Conservation (phyloP, 2,888 invertebrate genomes). For the Horisme vitalbata region DNA sequence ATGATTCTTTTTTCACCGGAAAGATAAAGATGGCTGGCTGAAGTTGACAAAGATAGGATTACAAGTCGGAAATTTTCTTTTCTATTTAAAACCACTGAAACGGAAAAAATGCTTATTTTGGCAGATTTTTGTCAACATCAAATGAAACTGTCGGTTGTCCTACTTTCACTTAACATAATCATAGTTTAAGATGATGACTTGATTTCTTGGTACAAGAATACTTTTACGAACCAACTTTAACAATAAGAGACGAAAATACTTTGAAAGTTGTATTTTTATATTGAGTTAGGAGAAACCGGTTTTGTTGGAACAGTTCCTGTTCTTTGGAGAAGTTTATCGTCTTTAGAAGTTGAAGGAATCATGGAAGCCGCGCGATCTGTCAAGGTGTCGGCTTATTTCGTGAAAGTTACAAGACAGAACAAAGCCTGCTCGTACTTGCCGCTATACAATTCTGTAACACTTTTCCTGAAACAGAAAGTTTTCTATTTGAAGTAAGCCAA, state of each 20-base stretch:
- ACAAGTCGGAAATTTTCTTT: too few species aligned
- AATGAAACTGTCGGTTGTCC: background rate
- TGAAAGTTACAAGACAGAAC: background rate
- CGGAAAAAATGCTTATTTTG: too few species aligned
- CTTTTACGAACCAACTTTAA: background rate
- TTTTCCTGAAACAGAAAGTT: too few species aligned
- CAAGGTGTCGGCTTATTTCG: slow-evolving; percentile 10
- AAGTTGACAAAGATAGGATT: too few species aligned
- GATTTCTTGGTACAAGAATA: slow-evolving; percentile 1
- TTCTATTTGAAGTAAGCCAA: too few species aligned
- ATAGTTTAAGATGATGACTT: slow-evolving; percentile 1
- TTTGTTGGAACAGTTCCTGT: slow-evolving; percentile 1
- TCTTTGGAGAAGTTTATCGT: background rate
- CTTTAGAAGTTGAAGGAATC: slow-evolving; percentile 4
- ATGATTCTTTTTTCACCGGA: too few species aligned
- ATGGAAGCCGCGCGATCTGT: slow-evolving; percentile 7
- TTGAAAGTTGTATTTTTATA: background rate
- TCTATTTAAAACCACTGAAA: too few species aligned
- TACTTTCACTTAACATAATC: too few species aligned
- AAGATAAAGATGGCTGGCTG: too few species aligned
- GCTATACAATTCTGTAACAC: too few species aligned
- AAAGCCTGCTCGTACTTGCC: too few species aligned
- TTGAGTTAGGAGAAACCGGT: background rate
- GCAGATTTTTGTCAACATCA: too few species aligned
- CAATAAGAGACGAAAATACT: background rate